phyloP scores from a whole-genome alignment of 1,140 invertebrate genomes.

The Venustaconcha ellipsiformis region DNA sequence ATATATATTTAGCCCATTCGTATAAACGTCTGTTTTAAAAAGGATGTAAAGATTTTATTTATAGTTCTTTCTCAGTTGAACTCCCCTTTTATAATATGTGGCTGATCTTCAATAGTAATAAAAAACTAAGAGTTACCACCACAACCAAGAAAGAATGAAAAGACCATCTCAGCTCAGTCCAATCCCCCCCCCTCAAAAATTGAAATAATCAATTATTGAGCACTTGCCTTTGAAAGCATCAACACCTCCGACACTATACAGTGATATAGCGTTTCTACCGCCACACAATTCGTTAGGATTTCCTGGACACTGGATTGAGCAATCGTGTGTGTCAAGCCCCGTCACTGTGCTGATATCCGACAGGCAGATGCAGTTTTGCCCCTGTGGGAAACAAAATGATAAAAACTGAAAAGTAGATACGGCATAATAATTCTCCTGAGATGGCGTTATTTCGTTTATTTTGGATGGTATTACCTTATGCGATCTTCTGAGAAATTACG shows the following conservation, averaged over 20 bases:
- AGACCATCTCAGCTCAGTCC: background rate
- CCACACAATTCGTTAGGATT: constrained; percentile 19
- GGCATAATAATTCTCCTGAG: too few species aligned
- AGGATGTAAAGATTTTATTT: too few species aligned
- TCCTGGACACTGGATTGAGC: constrained; percentile 17
- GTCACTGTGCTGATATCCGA: too few species aligned
- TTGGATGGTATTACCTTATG: too few species aligned
- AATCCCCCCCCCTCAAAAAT: background rate
- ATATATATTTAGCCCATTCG: too few species aligned
- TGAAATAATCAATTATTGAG: background rate
- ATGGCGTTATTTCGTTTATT: too few species aligned
- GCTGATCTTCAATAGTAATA: background rate
- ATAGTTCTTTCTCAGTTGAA: background rate
- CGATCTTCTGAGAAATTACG: too few species aligned
- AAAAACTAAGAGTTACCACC: background rate
- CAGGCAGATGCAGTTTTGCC: too few species aligned
- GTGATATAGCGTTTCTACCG: constrained; percentile 11
- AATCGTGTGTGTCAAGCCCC: background rate
- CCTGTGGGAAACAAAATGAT: too few species aligned
- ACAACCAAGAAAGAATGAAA: background rate
- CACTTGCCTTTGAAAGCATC: constrained; percentile 27
- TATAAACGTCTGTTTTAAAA: too few species aligned
- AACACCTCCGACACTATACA: constrained; percentile 28
- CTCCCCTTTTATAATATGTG: background rate
- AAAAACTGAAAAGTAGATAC: too few species aligned